Evolutionary conservation across 2,113 vertebrate species (phyloP).

Genomic region (Sylvietta virens): DNA sequence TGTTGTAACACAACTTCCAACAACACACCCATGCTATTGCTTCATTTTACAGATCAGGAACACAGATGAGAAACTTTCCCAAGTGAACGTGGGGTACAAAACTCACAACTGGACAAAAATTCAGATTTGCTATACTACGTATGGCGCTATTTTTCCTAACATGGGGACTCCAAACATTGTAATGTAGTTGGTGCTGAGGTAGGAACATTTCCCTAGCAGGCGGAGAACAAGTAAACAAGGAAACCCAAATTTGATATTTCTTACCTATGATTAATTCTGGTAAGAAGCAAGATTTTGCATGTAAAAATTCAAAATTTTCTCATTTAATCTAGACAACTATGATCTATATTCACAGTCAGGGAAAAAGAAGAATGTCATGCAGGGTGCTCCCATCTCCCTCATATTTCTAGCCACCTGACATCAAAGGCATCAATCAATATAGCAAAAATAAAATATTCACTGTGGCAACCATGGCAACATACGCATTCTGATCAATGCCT

Average conservation of each 20-base stretch:
- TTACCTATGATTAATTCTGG: neutral
- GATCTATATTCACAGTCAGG: neutral
- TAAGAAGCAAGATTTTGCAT: neutral
- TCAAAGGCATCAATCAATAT: neutral
- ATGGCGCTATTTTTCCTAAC: neutral
- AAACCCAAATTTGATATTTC: neutral
- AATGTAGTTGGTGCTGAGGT: neutral
- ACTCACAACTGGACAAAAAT: neutral
- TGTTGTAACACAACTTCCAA: neutral
- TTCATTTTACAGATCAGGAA: neutral
- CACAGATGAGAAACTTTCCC: neutral
- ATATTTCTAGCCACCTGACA: neutral
- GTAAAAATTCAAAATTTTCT: neutral
- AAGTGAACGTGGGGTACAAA: neutral
- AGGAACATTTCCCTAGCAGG: neutral
- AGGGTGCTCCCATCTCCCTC: neutral
- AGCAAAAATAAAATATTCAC: conserved; percentile 1
- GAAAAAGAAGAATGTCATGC: neutral
- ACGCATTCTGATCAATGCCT: neutral
- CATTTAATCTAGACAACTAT: neutral
- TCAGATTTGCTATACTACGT: neutral
- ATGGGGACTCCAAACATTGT: neutral
- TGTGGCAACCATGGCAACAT: conserved; percentile 25
- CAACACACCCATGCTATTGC: neutral
- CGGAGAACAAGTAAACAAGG: neutral